Conservation (phyloP, 2,113 vertebrate genomes). For the Pongo pygmaeus region DNA sequence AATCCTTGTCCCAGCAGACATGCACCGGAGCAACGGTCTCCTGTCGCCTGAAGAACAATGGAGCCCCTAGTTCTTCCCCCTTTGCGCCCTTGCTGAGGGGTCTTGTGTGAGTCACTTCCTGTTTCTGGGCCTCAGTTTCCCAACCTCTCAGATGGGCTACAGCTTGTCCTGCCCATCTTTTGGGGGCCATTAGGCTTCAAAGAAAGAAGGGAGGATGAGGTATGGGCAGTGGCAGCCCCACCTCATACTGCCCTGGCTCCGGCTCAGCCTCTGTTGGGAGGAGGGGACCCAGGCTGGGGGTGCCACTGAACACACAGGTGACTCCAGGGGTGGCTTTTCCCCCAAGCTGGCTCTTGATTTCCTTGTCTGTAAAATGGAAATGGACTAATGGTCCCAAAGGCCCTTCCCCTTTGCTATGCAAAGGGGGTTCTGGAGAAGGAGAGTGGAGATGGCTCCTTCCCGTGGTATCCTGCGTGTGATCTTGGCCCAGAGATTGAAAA, state of each 20-base stretch:
- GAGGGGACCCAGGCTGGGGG: neutral
- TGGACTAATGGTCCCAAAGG: neutral
- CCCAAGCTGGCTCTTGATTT: neutral
- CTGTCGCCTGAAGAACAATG: neutral
- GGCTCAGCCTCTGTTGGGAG: neutral
- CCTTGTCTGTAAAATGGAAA: conserved; percentile 6
- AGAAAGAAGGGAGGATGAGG: neutral
- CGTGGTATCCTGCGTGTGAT: neutral
- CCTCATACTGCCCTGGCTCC: neutral
- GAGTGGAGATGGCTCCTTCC: neutral
- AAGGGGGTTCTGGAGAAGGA: conserved; percentile 1
- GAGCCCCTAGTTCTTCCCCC: neutral
- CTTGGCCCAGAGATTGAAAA: neutral
- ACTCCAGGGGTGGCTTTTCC: neutral
- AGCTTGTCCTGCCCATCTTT: neutral
- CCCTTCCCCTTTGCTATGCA: conserved; percentile 23
- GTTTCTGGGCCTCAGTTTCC: neutral
- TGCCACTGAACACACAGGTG: neutral
- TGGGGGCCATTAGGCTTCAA: neutral
- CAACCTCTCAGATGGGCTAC: neutral
- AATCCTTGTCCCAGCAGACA: neutral
- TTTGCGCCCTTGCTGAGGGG: neutral
- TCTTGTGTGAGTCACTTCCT: neutral
- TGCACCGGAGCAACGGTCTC: neutral
- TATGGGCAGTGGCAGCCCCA: neutral